Evolutionary conservation across 2,797 vertebrate genomes (phyloP), one percentile per base, ranked within the genome.

Genomic region (Saxicola maurus): DNA sequence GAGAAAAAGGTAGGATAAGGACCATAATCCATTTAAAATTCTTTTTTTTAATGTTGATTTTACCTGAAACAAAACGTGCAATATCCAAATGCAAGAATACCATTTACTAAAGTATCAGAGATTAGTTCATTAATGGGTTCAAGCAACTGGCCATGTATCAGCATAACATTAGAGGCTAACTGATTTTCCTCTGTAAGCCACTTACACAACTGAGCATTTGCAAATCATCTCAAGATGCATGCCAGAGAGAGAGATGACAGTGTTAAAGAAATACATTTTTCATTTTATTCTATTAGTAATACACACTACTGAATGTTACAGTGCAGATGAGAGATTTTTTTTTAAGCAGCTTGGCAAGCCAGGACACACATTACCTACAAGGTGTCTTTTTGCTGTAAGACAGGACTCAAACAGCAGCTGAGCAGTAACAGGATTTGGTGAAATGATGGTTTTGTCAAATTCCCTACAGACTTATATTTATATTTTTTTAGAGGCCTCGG

Each of bases 41-140:
- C 23, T 12, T 35, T 87, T 43, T 90, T 87, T 56, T 46, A 55
- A 85, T 51, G 75, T 88, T 93, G 92, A 86, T 92, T 96, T 95
- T 94, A 96, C 94, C 90, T 92, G 68, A 95, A 96, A 94, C 31
- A 84, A 85, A 88, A 75, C 42, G 45, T 35, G 71, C 60, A 82
- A 62, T 57, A 30, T 45, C 43, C 78, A 95, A 89, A 60, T 77
- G 73, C 80, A 93, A 90, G 83, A 87, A 80, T 23, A 38, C 57
- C 79, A 73, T 81, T 92, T 82, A 57, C 90, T 59, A 56, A 82
- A 94, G 93, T 90, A 95, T 87, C 92, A 89, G 73, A 90, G 94
- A 96, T 97, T 95, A 91, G 91, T 95, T 96, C 94, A 94, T 95
- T 96, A 96, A 96, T 93, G 94, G 94, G 82, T 93, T 93, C 85